These are phyloP conservation scores for Poeciliopsis infans DNA, from an alignment of 2,797 vertebrate genomes.

Conservation along the genomic window DNA sequence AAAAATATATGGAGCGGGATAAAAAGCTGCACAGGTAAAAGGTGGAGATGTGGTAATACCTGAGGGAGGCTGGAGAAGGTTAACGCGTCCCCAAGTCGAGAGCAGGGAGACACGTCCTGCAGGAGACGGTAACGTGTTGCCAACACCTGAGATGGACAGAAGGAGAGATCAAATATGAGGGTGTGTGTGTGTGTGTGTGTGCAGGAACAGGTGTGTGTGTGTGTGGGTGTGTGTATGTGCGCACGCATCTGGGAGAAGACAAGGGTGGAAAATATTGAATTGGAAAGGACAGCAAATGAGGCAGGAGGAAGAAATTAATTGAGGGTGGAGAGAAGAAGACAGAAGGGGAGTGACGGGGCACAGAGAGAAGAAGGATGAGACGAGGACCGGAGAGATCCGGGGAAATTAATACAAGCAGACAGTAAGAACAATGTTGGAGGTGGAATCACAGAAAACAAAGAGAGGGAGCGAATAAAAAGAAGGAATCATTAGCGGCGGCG, in stretches of 20 bases:
- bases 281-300: slow-evolving; percentile 76
- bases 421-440: slow-evolving; percentile 49
- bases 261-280: slow-evolving; percentile 71
- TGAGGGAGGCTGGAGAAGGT: slow-evolving; percentile 66
- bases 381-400: slow-evolving; percentile 38
- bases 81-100: slow-evolving; percentile 70
- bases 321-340: slow-evolving; percentile 69
- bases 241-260: slow-evolving; percentile 56
- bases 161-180: slow-evolving; percentile 1
- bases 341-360: slow-evolving; percentile 57
- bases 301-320: slow-evolving; percentile 77
- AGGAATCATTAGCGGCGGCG: slow-evolving; percentile 71
- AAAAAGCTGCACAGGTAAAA: slow-evolving; percentile 24
- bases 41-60: slow-evolving; percentile 59
- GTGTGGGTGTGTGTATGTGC: slow-evolving; percentile 14
- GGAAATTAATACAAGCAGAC: slow-evolving; percentile 52
- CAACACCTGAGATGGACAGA: slow-evolving; percentile 67
- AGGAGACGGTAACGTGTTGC: slow-evolving; percentile 68
- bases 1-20: slow-evolving; percentile 20
- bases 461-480: slow-evolving; percentile 16
- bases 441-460: slow-evolving; percentile 62
- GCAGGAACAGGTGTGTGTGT: slow-evolving; percentile 5
- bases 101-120: slow-evolving; percentile 72
- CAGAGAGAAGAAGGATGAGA: slow-evolving; percentile 54
- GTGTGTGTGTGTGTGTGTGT: slow-evolving; percentile 11